Conservation (phyloP, 1,140 invertebrate genomes). For the Portunus trituberculatus region DNA sequence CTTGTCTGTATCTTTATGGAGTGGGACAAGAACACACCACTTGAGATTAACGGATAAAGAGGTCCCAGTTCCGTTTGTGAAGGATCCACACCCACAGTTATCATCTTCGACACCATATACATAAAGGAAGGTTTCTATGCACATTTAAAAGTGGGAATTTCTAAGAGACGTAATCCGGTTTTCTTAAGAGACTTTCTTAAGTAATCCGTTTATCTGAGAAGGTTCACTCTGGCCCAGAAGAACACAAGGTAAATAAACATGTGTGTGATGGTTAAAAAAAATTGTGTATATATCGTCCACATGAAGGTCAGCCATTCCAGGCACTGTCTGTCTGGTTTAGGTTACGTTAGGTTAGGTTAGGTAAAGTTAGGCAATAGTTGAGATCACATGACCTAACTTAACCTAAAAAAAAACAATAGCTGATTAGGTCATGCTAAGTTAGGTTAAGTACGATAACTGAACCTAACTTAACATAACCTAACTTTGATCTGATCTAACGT, state of each 20-base stretch:
- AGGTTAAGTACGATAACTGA: too few relatives aligned
- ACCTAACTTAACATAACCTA: too few relatives aligned
- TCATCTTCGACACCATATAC: neutral
- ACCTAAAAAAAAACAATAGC: too few relatives aligned
- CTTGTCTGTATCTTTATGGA: neutral
- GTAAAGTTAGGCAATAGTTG: too few relatives aligned
- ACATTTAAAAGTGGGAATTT: neutral
- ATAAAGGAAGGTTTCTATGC: neutral
- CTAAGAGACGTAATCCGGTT: conserved; percentile 67
- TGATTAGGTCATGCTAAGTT: too few relatives aligned
- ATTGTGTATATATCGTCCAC: neutral
- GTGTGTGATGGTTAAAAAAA: neutral
- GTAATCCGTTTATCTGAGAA: conserved; percentile 67
- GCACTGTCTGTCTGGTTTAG: too few relatives aligned
- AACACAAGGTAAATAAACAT: neutral
- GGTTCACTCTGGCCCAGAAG: conserved; percentile 59
- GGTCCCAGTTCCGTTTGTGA: neutral
- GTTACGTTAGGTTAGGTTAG: too few relatives aligned
- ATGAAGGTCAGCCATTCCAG: too few relatives aligned
- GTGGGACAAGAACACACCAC: conserved; percentile 66
- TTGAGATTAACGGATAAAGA: conserved; percentile 67
- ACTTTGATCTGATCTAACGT: too few relatives aligned
- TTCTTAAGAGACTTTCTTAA: conserved; percentile 26
- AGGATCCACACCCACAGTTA: neutral
- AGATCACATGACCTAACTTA: too few relatives aligned